These are phyloP conservation scores for Mesochorus sp. DNA, from an alignment of 2,888 invertebrate species.

Conservation along the genomic window DNA sequence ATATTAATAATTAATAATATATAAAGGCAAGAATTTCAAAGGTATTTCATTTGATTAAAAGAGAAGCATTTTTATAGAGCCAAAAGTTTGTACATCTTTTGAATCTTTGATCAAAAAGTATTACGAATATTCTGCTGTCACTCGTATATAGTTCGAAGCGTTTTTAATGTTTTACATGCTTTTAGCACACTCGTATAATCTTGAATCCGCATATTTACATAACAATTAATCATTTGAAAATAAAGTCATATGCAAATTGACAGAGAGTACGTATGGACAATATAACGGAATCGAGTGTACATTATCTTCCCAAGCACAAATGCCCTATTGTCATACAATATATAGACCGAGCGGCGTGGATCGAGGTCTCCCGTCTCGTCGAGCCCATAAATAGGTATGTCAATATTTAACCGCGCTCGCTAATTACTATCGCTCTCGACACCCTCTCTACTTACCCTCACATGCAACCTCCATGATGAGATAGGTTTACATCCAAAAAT, in stretches of 20 bases:
- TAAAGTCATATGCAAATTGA: constrained; percentile 57
- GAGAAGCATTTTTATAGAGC: too few relatives aligned
- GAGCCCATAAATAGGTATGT: constrained; percentile 54
- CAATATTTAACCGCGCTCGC: constrained; percentile 60
- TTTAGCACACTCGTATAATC: constrained; percentile 24
- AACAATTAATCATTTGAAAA: constrained; percentile 55
- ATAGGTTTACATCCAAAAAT: constrained; percentile 37
- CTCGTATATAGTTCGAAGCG: background rate
- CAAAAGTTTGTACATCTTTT: too few relatives aligned
- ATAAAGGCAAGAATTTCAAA: too few relatives aligned
- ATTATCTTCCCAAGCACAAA: constrained; percentile 36
- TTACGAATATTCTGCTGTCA: too few relatives aligned
- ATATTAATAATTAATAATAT: too few relatives aligned
- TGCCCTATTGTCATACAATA: constrained; percentile 41
- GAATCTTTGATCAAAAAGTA: too few relatives aligned
- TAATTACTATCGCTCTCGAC: constrained; percentile 47
- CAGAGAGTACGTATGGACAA: constrained; percentile 41
- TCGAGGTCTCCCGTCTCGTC: constrained; percentile 37
- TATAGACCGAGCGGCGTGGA: constrained; percentile 14
- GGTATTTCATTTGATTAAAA: too few relatives aligned
- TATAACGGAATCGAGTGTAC: constrained; percentile 37
- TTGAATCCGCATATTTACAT: constrained; percentile 35
- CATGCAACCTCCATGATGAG: constrained; percentile 30
- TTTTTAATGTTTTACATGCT: too few relatives aligned
- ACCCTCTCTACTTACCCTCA: constrained; percentile 1